Percentiles rank a stretch among this genome's conserved stretches.
Conservation (phyloP, 2,888 invertebrate species). For the Busseola fusca region DNA sequence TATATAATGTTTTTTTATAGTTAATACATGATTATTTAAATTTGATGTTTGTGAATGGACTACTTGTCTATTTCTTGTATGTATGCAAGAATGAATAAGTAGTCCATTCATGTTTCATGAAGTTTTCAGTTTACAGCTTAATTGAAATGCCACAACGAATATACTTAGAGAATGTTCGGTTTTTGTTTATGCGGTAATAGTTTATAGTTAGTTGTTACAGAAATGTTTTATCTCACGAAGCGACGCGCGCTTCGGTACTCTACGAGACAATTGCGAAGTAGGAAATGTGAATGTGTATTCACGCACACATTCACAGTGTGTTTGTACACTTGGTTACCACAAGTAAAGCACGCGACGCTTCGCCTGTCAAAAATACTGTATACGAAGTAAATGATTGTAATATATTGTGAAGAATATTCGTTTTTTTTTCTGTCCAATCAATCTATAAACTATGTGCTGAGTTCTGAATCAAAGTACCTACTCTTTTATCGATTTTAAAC, state of each 20-base stretch:
- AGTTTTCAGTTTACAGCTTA: conserved; percentile 23
- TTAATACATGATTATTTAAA: conserved; percentile 14
- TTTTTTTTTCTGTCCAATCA: not conserved
- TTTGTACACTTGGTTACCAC: not conserved
- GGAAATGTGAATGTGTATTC: not conserved
- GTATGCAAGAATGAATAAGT: conserved; percentile 65
- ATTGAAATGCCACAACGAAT: conserved; percentile 27
- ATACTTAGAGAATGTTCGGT: conserved; percentile 10
- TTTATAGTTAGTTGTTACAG: conserved; percentile 25
- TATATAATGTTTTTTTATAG: conserved; percentile 1
- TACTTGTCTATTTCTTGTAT: conserved; percentile 60
- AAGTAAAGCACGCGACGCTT: not conserved
- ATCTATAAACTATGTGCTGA: conserved; percentile 29
- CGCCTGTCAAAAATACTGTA: not conserved
- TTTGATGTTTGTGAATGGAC: conserved; percentile 46
- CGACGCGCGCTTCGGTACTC: not conserved
- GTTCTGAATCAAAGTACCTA: conserved; percentile 34
- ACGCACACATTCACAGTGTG: not conserved
- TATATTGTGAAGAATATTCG: not conserved
- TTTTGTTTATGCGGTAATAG: conserved; percentile 6
- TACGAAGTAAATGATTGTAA: conserved; percentile 6
- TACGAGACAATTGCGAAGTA: not conserved
- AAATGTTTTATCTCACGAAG: not conserved
- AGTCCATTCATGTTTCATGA: conserved; percentile 55
- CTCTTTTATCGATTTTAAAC: conserved; percentile 55